Evolutionary conservation across 2,888 invertebrate genomes (phyloP), one percentile per base, ranked within the genome.

Genomic region (Tigriopus californicus): DNA sequence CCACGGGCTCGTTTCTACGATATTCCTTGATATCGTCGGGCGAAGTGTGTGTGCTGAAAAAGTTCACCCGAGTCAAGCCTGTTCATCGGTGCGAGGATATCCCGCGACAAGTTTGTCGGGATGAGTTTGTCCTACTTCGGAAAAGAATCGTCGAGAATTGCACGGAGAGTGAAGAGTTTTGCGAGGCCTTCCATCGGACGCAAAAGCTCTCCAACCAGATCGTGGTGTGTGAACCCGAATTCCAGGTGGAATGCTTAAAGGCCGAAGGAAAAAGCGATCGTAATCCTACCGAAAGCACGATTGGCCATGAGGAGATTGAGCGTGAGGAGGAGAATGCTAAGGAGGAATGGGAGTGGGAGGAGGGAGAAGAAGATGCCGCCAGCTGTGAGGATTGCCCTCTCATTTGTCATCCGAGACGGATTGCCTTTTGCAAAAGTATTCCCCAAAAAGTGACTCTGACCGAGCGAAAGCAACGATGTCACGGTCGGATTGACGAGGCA

Each of bases 361-460:
- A n/a, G n/a, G n/a, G n/a, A n/a, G n/a, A n/a, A n/a, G n/a, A n/a
- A n/a, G n/a, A n/a, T n/a, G n/a, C 22, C 33, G 22, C 15, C 13
- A 25, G 52, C 22, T 12, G 22, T 25, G 18, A 25, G 33, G 8
- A 52, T 15, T 6, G 52, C 15, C 52, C 22, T 52, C 24, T 24
- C 11, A 8, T 15, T 25, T 24, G 52, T 33, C 22, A 52, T 52
- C 24, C 6, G 24, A 25, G 47, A 5, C 22, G 52, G 22, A 40
- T 52, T 52, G 52, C 52, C 22, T 24, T 52, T 52, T 52, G 52
- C 22, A 52, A 24, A 11, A 40, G 33, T 15, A 52, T 52, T 25
- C 52, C 52, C 24, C 52, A 52, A 52, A 52, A 24, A 10, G 52
- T 52, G 20, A 52, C 52, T 15, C 22, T 52, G 25, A 52, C 52